phyloP scores from a whole-genome alignment of 2,888 invertebrate genomes.

The Pristionchus entomophagus region DNA sequence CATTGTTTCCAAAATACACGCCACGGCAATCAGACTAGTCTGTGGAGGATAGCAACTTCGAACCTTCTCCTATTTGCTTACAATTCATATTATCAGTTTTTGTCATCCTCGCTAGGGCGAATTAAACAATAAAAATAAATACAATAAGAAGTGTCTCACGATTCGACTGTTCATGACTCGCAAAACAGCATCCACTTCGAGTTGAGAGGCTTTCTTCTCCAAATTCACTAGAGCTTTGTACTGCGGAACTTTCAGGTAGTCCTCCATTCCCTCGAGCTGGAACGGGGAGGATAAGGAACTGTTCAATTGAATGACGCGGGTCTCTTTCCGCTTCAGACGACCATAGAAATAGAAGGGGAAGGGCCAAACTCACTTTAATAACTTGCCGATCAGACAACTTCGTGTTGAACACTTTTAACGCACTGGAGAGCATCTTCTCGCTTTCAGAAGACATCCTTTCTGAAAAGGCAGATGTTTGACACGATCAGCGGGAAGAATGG shows the following conservation, averaged over 20 bases:
- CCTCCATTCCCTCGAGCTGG: slow-evolving; percentile 44
- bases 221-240: slow-evolving; percentile 6
- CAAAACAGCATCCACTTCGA: not conserved
- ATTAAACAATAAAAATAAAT: too few relatives aligned
- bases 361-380: not conserved
- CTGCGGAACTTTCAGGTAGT: slow-evolving; percentile 9
- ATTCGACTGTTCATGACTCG: not conserved
- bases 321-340: too few relatives aligned
- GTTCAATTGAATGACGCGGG: not conserved
- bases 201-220: not conserved
- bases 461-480: not conserved
- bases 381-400: not conserved
- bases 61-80: too few relatives aligned
- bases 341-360: too few relatives aligned
- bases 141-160: not conserved
- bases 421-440: slow-evolving; percentile 7
- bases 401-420: not conserved
- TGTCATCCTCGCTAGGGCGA: too few relatives aligned
- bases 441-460: not conserved
- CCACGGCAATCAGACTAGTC: too few relatives aligned
- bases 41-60: too few relatives aligned
- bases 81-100: too few relatives aligned
- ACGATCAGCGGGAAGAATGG: not conserved
- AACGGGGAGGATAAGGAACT: not conserved
- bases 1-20: too few relatives aligned